Evolutionary conservation across 53 echinoderm and acorn worm species (phyloP).

Genomic region (Temnopleurus reevesii): DNA sequence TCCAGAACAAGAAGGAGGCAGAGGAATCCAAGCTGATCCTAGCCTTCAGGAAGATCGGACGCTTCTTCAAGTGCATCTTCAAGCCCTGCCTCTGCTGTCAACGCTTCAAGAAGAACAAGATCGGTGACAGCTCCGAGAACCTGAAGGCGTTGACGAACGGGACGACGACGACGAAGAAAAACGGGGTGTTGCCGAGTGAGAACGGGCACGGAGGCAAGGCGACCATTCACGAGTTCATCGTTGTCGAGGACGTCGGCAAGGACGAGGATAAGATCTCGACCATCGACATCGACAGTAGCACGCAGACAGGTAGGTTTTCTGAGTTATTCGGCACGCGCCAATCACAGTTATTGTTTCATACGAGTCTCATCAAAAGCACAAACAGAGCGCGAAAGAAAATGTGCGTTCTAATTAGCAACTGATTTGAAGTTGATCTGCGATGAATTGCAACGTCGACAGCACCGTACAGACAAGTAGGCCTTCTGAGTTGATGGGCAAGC

Average conservation of each 20-base stretch:
- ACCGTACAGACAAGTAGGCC: no score
- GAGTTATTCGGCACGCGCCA: no score
- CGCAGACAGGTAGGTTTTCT: conserved; percentile 19
- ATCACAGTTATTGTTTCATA: no score
- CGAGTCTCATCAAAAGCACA: no score
- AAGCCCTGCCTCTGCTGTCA: conserved; percentile 62
- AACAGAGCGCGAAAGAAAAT: no score
- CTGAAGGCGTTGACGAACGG: not conserved
- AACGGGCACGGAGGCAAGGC: conserved; percentile 25
- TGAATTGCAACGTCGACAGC: no score
- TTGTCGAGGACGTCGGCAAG: conserved; percentile 70
- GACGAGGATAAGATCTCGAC: conserved; percentile 72
- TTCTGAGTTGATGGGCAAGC: no score
- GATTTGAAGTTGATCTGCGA: no score
- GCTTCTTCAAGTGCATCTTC: conserved; percentile 53
- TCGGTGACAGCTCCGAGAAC: conserved; percentile 45
- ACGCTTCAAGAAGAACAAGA: conserved; percentile 57
- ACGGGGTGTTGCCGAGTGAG: not conserved
- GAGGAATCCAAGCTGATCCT: conserved; percentile 72
- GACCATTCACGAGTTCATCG: conserved; percentile 58
- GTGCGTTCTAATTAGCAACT: no score
- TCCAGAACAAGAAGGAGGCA: conserved; percentile 64
- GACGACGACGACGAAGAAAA: not conserved
- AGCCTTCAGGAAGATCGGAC: conserved; percentile 73
- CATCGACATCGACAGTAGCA: conserved; percentile 41